These are phyloP conservation scores for Capitulum mitella DNA, from an alignment of 2,888 invertebrate genomes.

Conservation along the genomic window DNA sequence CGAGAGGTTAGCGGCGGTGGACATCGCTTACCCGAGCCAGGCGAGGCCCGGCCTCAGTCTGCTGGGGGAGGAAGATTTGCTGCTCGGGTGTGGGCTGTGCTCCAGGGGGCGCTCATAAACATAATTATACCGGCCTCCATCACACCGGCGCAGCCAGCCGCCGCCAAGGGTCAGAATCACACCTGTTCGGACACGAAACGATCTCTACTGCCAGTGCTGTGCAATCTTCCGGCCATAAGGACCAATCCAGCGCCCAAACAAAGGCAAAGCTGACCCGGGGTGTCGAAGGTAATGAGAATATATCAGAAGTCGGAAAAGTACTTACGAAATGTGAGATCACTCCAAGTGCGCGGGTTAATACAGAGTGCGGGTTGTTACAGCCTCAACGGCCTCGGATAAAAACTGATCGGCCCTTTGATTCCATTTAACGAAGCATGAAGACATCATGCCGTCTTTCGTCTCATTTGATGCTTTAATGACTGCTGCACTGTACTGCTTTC, in stretches of 20 bases:
- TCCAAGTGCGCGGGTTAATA: too few species aligned
- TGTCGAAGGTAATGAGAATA: too few species aligned
- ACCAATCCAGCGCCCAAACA: background rate
- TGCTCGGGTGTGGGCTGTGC: background rate
- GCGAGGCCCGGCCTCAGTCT: background rate
- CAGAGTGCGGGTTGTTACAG: too few species aligned
- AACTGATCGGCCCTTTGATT: too few species aligned
- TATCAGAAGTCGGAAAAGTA: too few species aligned
- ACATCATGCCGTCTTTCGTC: too few species aligned
- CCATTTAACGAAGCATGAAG: too few species aligned
- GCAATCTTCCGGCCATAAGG: conserved; percentile 14
- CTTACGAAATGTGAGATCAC: too few species aligned
- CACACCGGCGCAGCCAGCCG: background rate
- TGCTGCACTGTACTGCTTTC: too few species aligned
- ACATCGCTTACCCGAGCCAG: background rate
- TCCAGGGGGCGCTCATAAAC: background rate
- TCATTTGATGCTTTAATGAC: too few species aligned
- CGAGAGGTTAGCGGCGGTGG: background rate
- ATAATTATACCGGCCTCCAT: conserved; percentile 15
- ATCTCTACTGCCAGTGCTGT: background rate
- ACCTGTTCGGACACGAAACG: background rate
- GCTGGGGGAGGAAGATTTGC: background rate
- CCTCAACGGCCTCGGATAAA: too few species aligned
- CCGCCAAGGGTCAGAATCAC: conserved; percentile 14
- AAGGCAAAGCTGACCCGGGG: background rate